Evolutionary conservation across 1,140 invertebrate species (phyloP), one percentile per base, ranked within the genome.

Genomic region (Drosophila lacertosa): DNA sequence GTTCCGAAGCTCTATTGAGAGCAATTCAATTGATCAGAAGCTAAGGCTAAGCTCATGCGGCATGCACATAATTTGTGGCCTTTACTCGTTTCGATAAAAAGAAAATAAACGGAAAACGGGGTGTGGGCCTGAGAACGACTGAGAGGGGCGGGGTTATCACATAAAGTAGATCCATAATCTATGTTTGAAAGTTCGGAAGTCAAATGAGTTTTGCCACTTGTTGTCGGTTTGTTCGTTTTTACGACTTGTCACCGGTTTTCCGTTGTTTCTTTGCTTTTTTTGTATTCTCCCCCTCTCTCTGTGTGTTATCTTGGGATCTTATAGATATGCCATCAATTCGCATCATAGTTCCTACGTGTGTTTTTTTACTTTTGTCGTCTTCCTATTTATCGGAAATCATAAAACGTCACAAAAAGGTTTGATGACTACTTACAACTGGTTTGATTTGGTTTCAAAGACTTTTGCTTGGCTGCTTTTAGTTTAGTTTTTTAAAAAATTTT

Each of bases 1-100:
- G 24, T 33, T 42, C 15, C 22, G 40, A 18, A n/a, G 54, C 15
- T 54, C 20, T 35, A 24, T 60, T 63, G 48, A 63, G 32, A 33
- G 39, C 58, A 62, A 39, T 68, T 62, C 47, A 63, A 69, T 63
- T 64, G 66, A 68, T 68, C 33, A n/a, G 37, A 33, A 16, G 40
- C 10, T 11, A 7, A 50, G 16, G 71, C 76, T 83, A 82, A 83
- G 59, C 74, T 59, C 18, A 20, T 53, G 67, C 33, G 78, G 78
- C 70, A 82, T 82, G 74, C 78, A 69, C 74, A 82, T 82, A 83
- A 82, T 66, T 82, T 82, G 57, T 64, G 50, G 73, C 33, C 54
- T 80, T 68, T 59, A 42, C 70, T 70, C 29, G 26, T 4, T 9
- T 29, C 1, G 6, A 29, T 7, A 29, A 9, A 29, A 29, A 29